A percentile compares a stretch with the other conserved stretches of the same genome.
Conservation (phyloP, 2,113 vertebrate species). For the Rhineura floridana region DNA sequence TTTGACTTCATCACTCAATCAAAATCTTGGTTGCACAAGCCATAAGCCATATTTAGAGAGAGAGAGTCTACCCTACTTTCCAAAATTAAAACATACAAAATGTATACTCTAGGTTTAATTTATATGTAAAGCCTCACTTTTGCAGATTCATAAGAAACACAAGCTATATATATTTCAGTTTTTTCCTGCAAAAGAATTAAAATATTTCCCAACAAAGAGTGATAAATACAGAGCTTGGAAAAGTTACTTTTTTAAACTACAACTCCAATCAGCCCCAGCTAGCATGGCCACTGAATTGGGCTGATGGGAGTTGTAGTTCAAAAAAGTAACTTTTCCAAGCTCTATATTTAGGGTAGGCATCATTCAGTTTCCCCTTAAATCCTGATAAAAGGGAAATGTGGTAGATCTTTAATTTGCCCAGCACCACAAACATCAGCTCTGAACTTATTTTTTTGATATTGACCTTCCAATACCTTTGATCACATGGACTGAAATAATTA, state of each 20-base stretch:
- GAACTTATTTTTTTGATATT: background rate
- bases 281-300: too few relatives aligned
- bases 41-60: background rate
- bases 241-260: too few relatives aligned
- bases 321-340: too few relatives aligned
- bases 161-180: background rate
- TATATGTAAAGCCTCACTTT: background rate
- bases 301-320: too few relatives aligned
- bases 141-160: too few relatives aligned
- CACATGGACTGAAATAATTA: background rate
- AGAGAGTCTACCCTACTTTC: background rate
- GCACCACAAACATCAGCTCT: background rate
- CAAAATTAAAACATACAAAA: background rate
- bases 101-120: background rate
- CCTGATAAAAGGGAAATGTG: background rate
- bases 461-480: background rate
- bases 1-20: background rate
- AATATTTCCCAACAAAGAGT: background rate
- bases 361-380: background rate
- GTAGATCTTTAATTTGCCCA: background rate
- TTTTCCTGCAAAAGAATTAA: background rate
- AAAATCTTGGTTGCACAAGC: background rate
- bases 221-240: too few relatives aligned
- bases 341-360: background rate
- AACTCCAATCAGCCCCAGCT: too few relatives aligned